Percentiles rank a stretch among this genome's conserved stretches.
Conservation (phyloP, 2,797 vertebrate species). For the Acipenser oxyrinchus region DNA sequence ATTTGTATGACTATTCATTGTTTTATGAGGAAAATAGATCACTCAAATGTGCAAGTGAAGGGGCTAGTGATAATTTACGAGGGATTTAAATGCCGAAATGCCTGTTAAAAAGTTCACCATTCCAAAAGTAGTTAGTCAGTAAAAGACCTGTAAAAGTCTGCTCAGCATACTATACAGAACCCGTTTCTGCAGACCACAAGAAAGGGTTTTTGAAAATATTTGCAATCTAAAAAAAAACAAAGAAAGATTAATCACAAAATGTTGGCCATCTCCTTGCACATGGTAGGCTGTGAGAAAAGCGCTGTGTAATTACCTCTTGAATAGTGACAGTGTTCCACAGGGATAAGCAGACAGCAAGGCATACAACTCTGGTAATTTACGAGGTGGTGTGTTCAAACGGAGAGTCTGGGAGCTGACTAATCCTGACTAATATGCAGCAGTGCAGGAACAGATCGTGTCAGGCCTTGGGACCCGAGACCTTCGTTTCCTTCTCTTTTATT, state of each 20-base stretch:
- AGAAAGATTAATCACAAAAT: conserved; percentile 2
- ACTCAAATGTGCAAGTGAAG: too few species aligned
- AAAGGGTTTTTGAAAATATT: neutral
- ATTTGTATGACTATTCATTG: neutral
- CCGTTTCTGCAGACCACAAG: neutral
- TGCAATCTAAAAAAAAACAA: conserved; percentile 7
- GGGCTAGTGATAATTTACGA: too few species aligned
- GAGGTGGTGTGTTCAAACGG: conserved; percentile 19
- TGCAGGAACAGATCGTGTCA: conserved; percentile 24
- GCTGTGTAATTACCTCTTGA: conserved; percentile 22
- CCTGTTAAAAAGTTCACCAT: too few species aligned
- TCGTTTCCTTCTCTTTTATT: conserved; percentile 14
- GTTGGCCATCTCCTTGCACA: neutral
- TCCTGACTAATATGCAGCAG: conserved; percentile 25
- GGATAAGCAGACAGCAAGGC: conserved; percentile 16
- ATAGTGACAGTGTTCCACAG: conserved; percentile 22
- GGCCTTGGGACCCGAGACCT: conserved; percentile 8
- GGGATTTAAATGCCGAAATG: too few species aligned
- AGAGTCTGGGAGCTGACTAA: conserved; percentile 24
- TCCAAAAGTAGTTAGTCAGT: neutral
- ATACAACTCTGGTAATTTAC: conserved; percentile 27
- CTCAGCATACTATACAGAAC: neutral
- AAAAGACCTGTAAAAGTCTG: neutral
- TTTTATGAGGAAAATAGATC: neutral
- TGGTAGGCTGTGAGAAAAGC: conserved; percentile 5